Base-by-base conservation (phyloP, 2,797 vertebrate species). In the Spatula clypeata region DNA sequence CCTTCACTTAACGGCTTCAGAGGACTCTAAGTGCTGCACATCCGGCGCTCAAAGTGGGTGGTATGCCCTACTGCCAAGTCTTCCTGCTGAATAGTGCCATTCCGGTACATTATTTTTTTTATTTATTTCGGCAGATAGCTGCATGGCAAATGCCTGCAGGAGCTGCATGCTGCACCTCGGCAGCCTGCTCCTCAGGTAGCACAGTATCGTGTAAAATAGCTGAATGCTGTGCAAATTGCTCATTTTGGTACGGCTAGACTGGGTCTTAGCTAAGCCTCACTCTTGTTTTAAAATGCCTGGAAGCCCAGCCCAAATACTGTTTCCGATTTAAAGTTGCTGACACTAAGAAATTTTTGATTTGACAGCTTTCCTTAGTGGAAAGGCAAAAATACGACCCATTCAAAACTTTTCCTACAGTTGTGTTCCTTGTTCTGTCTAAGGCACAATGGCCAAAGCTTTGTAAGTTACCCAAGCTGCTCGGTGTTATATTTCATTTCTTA, bases 51-150 rank as follows among this genome's bases (percentile, higher is more conserved):
- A 79, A 90, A 79, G 93, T 90, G 95, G 95, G 95, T 96, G 95
- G 94, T 19, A n/a, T 5, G 38, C 79, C 80, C 27, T 4, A 8
- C 80, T 94, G 95, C 96, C 96, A 96, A 87, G 80, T 90, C 90
- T 76, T 64, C 55, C 1, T 44, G 42, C 23, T 73, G 24, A 86
- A 42, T 4, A 66, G 49, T 3, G 45, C 71, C 82, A 13, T 51
- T 72, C 70, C 66, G 34, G 47, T n/a, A 44, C 27, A 20, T 32
- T 29, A 58, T 55, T 42, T 24, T 31, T 19, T 47, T 34, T 21
- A 18, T 77, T 34, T 55, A 80, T 49, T 49, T 49, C 23, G 18
- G 42, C 89, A 71, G 74, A 76, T 64, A 95, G 66, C 80, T 87
- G 79, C 86, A 45, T 7, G 8, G 75, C 85, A 74, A 61, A 62